A percentile compares a stretch with the other conserved stretches of the same genome.
Conservation (phyloP, 2,888 invertebrate species). For the Lampropteryx suffumata region DNA sequence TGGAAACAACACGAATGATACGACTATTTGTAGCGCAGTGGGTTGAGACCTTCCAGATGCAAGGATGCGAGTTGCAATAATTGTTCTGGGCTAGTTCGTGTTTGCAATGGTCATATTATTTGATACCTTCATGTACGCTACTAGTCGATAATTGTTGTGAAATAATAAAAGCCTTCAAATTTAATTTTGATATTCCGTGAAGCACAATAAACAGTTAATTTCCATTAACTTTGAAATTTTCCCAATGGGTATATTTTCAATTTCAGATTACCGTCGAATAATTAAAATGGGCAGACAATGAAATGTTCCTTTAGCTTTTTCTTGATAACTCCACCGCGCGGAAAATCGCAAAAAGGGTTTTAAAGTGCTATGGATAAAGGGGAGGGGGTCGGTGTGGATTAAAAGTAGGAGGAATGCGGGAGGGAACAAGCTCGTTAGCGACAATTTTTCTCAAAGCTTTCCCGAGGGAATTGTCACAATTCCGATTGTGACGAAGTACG, state of each 20-base stretch:
- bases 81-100: too few relatives aligned
- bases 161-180: too few relatives aligned
- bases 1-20: not conserved
- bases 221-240: conserved; percentile 16
- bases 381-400: conserved; percentile 57
- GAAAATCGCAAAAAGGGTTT: conserved; percentile 78
- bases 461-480: conserved; percentile 76
- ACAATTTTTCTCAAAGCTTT: conserved; percentile 81
- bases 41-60: too few relatives aligned
- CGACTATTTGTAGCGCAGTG: too few relatives aligned
- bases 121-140: too few relatives aligned
- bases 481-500: conserved; percentile 80
- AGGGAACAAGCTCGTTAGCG: conserved; percentile 73
- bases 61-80: too few relatives aligned
- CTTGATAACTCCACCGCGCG: conserved; percentile 69
- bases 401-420: conserved; percentile 56
- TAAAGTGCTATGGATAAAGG: conserved; percentile 73
- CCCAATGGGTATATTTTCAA: conserved; percentile 32
- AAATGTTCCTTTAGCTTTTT: conserved; percentile 61
- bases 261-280: conserved; percentile 44
- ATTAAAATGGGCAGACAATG: conserved; percentile 63
- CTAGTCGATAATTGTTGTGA: too few relatives aligned
- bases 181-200: too few relatives aligned
- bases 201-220: not conserved
- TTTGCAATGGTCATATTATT: too few relatives aligned